These are phyloP conservation scores for Tetragnatha versicolor DNA, from an alignment of 1,140 invertebrate species.

Conservation along the genomic window DNA sequence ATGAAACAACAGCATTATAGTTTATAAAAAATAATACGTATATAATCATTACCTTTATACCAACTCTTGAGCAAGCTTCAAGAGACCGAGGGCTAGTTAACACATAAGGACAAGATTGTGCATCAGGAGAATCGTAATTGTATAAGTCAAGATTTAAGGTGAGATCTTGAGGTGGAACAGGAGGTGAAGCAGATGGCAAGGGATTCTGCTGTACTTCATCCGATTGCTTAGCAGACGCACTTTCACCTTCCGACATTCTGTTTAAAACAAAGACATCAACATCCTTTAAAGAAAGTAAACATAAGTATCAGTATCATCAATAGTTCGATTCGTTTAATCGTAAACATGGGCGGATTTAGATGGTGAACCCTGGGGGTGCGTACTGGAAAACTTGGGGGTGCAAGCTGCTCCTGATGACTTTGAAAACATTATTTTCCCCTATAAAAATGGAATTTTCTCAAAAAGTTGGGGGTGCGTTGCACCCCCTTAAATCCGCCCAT, in stretches of 20 bases:
- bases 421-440: no score
- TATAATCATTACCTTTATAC: constrained; percentile 65
- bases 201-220: constrained; percentile 25
- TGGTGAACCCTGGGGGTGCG: no score
- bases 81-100: constrained; percentile 69
- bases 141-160: constrained; percentile 62
- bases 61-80: constrained; percentile 67
- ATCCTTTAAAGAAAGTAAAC: no score
- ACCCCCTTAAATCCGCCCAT: no score
- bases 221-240: constrained; percentile 2
- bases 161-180: constrained; percentile 40
- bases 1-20: no score
- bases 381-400: no score
- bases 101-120: constrained; percentile 67
- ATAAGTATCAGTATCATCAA: no score
- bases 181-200: neutral
- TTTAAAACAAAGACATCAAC: neutral
- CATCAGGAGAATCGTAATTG: constrained; percentile 66
- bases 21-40: neutral
- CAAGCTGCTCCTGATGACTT: no score
- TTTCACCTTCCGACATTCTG: constrained; percentile 41
- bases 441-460: no score
- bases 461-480: no score
- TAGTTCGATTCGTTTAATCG: no score
- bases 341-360: no score